phyloP scores from a whole-genome alignment of 2,797 vertebrate species.

The Dromococcyx pavoninus region DNA sequence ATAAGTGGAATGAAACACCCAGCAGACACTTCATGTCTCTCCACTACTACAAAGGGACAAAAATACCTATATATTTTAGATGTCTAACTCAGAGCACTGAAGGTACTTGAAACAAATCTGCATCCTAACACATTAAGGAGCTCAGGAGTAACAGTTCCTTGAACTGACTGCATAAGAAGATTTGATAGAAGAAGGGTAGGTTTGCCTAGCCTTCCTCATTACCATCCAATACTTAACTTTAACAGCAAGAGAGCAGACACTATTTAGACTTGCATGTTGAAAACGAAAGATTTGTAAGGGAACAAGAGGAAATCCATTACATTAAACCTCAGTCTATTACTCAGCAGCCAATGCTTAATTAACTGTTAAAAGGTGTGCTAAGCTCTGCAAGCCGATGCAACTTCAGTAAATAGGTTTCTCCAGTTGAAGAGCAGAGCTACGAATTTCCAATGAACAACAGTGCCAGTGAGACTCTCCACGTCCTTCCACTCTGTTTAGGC shows the following conservation, averaged over 20 bases:
- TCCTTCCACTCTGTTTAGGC: not conserved
- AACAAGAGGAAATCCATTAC: not conserved
- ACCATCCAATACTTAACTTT: not conserved
- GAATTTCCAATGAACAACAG: not conserved
- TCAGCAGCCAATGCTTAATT: not conserved
- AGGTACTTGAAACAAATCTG: not conserved
- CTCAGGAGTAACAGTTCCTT: not conserved
- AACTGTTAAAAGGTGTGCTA: not conserved
- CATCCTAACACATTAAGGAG: not conserved
- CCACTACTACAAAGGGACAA: not conserved
- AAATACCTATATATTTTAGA: not conserved
- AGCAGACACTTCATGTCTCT: not conserved
- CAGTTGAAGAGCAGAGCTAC: not conserved
- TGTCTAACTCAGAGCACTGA: not conserved
- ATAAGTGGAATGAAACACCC: not conserved
- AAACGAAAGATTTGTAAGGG: not conserved
- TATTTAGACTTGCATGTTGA: not conserved
- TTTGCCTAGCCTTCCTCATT: not conserved
- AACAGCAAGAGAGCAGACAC: not conserved
- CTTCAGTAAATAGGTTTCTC: not conserved
- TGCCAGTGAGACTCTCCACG: accelerated
- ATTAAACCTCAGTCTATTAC: not conserved
- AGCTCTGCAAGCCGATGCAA: not conserved
- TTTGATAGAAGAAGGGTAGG: not conserved
- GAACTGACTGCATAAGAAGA: not conserved